Evolutionary conservation across 2,888 invertebrate genomes (phyloP).

Genomic region (Nephrotoma flavescens): DNA sequence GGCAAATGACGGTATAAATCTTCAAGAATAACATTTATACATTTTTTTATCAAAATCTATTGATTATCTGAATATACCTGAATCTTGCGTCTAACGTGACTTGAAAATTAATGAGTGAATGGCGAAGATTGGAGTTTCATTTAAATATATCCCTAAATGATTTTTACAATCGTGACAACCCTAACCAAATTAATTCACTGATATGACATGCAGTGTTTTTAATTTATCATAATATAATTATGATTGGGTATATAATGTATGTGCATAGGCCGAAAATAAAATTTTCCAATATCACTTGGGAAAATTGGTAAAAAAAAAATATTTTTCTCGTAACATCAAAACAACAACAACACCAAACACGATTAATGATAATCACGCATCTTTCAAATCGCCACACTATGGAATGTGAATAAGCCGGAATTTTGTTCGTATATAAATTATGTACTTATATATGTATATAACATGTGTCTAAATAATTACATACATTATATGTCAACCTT

Average conservation of each 20-base stretch:
- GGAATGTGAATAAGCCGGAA: background rate
- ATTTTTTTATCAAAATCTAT: background rate
- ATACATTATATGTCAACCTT: background rate
- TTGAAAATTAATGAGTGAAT: background rate
- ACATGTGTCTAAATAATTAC: background rate
- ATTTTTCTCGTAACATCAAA: background rate
- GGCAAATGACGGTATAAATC: background rate
- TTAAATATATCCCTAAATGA: background rate
- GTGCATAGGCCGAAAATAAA: background rate
- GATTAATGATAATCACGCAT: background rate
- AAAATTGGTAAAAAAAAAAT: background rate
- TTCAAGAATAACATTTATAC: background rate
- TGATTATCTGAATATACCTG: background rate
- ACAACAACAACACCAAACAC: background rate
- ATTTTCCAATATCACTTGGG: background rate
- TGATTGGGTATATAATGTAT: background rate
- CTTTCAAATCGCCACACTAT: background rate
- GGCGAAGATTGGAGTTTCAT: background rate
- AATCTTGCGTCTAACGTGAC: background rate
- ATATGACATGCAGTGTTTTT: background rate
- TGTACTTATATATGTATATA: background rate
- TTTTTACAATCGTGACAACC: background rate
- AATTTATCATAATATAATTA: background rate
- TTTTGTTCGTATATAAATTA: background rate
- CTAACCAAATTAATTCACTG: background rate